Evolutionary conservation across 2,888 invertebrate genomes (phyloP).

Genomic region (Antheraea assamensis): DNA sequence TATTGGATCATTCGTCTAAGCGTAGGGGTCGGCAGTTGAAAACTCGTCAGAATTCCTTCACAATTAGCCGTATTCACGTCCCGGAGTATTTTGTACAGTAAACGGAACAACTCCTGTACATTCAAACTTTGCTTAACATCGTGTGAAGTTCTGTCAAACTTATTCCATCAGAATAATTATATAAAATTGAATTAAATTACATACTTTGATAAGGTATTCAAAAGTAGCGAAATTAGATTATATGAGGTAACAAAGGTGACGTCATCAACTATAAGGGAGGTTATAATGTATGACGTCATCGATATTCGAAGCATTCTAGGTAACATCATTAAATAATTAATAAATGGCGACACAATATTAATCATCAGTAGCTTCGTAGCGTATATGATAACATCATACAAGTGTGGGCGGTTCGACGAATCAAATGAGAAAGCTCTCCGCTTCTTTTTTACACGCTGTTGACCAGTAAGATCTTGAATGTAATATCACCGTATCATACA

Average conservation of each 20-base stretch:
- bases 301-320: no score
- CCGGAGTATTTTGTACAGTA: constrained; percentile 17
- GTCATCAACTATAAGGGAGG: no score
- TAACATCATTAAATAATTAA: no score
- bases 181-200: neutral
- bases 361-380: no score
- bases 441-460: no score
- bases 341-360: no score
- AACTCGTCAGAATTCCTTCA: constrained; percentile 22
- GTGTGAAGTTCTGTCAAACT: neutral
- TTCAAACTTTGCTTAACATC: constrained; percentile 8
- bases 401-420: no score
- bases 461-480: no score
- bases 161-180: neutral
- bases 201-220: neutral
- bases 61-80: constrained; percentile 20
- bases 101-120: constrained; percentile 6
- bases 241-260: neutral
- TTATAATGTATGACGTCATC: no score
- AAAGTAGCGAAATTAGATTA: neutral
- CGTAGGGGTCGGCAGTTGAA: constrained; percentile 21
- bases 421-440: no score
- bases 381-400: no score
- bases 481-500: no score
- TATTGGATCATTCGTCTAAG: constrained; percentile 53